These are phyloP conservation scores for Cryptoprocta ferox DNA, from an alignment of 2,797 vertebrate species.

Conservation along the genomic window DNA sequence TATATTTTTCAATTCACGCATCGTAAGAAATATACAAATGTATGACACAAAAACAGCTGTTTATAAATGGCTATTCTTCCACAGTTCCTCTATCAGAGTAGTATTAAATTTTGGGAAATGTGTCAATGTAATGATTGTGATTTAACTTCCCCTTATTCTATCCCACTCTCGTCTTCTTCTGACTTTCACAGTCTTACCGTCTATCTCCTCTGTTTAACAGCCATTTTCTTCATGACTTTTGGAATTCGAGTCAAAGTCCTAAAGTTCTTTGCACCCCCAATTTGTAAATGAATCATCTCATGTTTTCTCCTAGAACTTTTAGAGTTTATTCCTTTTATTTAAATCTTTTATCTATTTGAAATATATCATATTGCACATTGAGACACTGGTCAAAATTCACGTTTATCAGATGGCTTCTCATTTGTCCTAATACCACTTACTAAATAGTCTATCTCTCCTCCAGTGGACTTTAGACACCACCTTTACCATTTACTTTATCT, in stretches of 20 bases:
- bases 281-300: background rate
- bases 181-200: background rate
- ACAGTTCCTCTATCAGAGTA: background rate
- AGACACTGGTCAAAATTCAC: background rate
- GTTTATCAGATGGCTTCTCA: background rate
- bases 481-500: background rate
- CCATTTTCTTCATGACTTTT: background rate
- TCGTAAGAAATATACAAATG: background rate
- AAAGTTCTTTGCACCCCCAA: background rate
- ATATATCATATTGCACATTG: background rate
- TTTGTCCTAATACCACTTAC: background rate
- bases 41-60: background rate
- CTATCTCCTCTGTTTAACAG: background rate
- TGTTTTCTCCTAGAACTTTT: background rate
- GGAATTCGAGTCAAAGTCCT: background rate
- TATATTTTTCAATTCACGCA: background rate
- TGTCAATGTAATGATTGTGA: background rate
- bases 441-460: background rate
- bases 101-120: background rate
- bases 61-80: background rate
- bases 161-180: background rate
- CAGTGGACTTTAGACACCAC: background rate
- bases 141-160: background rate
- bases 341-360: conserved; percentile 4
- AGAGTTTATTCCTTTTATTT: background rate